Evolutionary conservation across 2,113 vertebrate species (phyloP).

Genomic region (Nerophis lumbriciformis): DNA sequence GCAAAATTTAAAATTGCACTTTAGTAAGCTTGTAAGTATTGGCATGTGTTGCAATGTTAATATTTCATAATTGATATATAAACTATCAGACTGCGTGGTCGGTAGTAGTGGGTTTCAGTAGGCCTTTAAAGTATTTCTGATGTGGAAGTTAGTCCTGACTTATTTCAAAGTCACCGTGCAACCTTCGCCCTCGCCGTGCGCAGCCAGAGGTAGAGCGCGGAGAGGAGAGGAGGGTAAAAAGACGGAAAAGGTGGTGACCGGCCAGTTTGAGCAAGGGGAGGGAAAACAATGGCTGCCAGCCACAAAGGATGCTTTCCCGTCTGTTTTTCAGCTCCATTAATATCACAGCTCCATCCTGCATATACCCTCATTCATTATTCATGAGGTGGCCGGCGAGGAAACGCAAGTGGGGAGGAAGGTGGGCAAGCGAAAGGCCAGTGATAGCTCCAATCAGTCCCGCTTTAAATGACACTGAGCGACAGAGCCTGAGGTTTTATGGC

Average conservation of each 20-base stretch:
- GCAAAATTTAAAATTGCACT: no score
- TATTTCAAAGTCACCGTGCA: conserved; percentile 42
- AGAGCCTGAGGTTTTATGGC: conserved; percentile 85
- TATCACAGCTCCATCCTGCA: conserved; percentile 77
- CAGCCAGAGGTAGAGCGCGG: conserved; percentile 32
- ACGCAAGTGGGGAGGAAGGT: conserved; percentile 52
- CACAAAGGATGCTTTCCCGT: conserved; percentile 73
- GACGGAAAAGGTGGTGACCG: conserved; percentile 3
- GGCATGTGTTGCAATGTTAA: no score
- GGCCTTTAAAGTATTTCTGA: conserved; percentile 5
- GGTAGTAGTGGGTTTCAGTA: no score
- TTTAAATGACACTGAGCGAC: conserved; percentile 98
- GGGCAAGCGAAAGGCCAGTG: conserved; percentile 85
- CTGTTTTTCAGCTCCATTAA: conserved; percentile 89
- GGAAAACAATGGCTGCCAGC: conserved; percentile 64
- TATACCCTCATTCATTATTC: conserved; percentile 98
- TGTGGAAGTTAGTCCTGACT: conserved; percentile 34
- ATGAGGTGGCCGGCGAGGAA: conserved; percentile 81
- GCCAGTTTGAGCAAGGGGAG: conserved; percentile 45
- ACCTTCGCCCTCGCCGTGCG: conserved; percentile 34
- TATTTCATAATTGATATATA: no score
- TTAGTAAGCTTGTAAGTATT: no score
- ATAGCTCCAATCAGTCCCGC: conserved; percentile 90
- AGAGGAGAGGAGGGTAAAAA: conserved; percentile 25
- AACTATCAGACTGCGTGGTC: no score